phyloP scores from a whole-genome alignment of 92 coral and sea anemone genomes.

The Porites rus region DNA sequence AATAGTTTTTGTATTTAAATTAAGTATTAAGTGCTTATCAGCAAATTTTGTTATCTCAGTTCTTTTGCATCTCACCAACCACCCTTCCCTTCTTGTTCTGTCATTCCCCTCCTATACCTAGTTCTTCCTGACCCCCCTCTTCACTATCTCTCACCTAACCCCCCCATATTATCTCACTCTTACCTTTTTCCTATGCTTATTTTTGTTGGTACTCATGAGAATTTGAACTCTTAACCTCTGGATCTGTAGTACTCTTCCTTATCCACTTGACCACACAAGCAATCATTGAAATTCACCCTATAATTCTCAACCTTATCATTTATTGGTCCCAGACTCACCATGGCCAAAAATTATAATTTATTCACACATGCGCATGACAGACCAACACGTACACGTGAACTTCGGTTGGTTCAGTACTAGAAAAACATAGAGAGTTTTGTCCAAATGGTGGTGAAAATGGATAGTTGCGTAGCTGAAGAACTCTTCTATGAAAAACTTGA shows the following conservation, averaged over 20 bases:
- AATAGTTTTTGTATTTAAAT: no score
- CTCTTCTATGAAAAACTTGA: slow-evolving; percentile 43
- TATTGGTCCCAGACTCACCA: neutral
- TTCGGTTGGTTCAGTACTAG: neutral
- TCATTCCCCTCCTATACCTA: no score
- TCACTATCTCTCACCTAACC: slow-evolving; percentile 11
- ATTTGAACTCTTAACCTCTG: slow-evolving; percentile 24
- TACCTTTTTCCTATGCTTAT: slow-evolving; percentile 19
- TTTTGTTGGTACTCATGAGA: neutral
- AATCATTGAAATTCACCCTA: neutral
- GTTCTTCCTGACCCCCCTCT: slow-evolving; percentile 26
- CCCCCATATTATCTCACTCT: slow-evolving; percentile 33
- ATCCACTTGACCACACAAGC: slow-evolving; percentile 19
- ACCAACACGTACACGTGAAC: neutral
- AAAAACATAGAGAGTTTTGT: neutral
- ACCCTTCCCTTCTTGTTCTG: no score
- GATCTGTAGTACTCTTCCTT: slow-evolving; percentile 14
- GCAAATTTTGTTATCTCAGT: neutral
- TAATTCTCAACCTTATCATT: neutral
- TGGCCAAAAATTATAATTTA: neutral
- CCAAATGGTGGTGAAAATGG: slow-evolving; percentile 14
- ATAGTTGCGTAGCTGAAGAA: slow-evolving; percentile 33
- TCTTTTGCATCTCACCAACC: no score
- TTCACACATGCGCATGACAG: neutral
- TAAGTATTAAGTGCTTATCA: neutral